These are phyloP conservation scores for Thaleichthys pacificus DNA, from an alignment of 2,797 vertebrate species.

Conservation along the genomic window DNA sequence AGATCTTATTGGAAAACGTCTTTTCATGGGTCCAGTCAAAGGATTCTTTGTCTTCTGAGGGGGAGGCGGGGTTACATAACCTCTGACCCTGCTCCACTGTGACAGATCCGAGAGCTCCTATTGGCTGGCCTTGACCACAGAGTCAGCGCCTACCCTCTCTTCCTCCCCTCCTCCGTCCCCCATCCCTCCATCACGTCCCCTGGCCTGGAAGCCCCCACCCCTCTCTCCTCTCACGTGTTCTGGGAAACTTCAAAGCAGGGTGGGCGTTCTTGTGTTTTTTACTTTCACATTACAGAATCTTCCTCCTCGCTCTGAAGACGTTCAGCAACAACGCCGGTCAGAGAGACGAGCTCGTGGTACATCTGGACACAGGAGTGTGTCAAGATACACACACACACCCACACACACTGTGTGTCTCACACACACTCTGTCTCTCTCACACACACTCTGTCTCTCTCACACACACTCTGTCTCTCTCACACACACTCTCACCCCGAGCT, in stretches of 20 bases:
- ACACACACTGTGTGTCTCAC: not conserved
- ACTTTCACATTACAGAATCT: not conserved
- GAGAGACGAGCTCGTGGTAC: too few species aligned
- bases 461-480: not conserved
- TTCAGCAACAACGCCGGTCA: too few species aligned
- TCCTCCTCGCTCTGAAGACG: too few species aligned
- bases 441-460: not conserved
- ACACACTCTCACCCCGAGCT: not conserved
- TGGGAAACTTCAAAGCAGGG: not conserved
- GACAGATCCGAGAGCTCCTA: not conserved
- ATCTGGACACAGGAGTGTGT: not conserved
- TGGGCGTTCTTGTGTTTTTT: not conserved
- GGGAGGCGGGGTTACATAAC: conserved; percentile 35
- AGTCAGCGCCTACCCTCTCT: not conserved
- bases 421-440: not conserved
- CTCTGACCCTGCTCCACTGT: conserved; percentile 18
- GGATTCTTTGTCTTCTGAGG: conserved; percentile 29
- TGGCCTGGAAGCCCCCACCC: not conserved
- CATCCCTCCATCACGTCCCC: not conserved
- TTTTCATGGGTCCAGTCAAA: conserved; percentile 23
- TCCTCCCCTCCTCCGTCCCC: not conserved
- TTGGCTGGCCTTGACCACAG: conserved; percentile 3
- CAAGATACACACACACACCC: not conserved
- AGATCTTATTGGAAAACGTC: not conserved
- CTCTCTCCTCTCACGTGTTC: not conserved